Conservation (phyloP, 2,797 vertebrate species). For the Epinephelus coioides region DNA sequence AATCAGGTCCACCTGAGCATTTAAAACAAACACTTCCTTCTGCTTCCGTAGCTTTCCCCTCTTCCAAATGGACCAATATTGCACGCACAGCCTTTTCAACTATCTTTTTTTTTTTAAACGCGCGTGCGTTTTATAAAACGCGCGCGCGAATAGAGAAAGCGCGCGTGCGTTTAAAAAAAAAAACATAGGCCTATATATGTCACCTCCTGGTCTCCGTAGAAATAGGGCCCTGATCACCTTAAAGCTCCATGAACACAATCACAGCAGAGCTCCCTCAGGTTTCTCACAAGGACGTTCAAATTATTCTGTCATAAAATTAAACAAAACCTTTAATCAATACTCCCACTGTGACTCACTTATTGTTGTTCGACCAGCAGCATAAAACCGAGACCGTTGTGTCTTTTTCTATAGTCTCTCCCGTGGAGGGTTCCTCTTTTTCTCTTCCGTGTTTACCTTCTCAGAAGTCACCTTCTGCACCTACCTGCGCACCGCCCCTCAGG, state of each 20-base stretch:
- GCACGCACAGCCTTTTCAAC: too few species aligned
- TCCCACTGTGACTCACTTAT: slow-evolving; percentile 22
- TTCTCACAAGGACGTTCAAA: not conserved
- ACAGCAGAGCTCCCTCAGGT: not conserved
- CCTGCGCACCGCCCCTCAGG: slow-evolving; percentile 48
- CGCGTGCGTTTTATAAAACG: too few species aligned
- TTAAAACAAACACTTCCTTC: too few species aligned
- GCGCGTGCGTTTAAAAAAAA: too few species aligned
- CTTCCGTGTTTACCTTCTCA: slow-evolving; percentile 46
- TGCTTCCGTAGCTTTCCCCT: too few species aligned
- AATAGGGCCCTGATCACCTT: not conserved
- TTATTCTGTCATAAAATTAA: too few species aligned
- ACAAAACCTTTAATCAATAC: rapidly evolving
- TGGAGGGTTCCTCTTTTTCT: not conserved
- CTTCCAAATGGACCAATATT: too few species aligned
- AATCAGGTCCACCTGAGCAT: too few species aligned
- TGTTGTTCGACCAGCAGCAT: not conserved
- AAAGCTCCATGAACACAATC: not conserved
- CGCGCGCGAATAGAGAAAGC: too few species aligned
- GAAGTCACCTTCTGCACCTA: not conserved
- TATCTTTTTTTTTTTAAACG: too few species aligned
- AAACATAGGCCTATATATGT: too few species aligned
- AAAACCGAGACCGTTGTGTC: not conserved
- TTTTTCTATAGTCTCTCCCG: rapidly evolving
- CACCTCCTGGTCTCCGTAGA: too few species aligned